phyloP scores from a whole-genome alignment of 30 jellyfish, hydroid and myxozoan species.

The Chrysaora quinquecirrha region DNA sequence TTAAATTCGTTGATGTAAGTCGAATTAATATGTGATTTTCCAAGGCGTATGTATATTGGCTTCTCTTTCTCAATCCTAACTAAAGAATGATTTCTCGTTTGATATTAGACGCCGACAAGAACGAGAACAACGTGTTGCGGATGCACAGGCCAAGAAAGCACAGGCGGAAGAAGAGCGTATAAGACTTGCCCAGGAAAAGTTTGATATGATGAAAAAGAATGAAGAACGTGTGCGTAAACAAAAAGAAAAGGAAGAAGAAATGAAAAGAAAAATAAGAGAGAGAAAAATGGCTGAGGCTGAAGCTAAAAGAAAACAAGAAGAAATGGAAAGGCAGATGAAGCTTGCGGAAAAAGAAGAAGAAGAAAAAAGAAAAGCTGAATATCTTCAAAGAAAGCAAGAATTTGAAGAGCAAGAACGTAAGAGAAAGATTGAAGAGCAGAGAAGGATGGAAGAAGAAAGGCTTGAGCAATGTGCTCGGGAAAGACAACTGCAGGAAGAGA shows the following conservation, averaged over 20 bases:
- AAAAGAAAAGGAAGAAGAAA: slow-evolving; percentile 83
- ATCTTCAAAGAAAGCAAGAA: slow-evolving; percentile 73
- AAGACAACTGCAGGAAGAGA: slow-evolving; percentile 66
- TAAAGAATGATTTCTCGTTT: too few relatives aligned
- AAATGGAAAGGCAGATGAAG: slow-evolving; percentile 61
- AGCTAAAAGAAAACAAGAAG: slow-evolving; percentile 84
- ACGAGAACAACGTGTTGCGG: slow-evolving; percentile 87
- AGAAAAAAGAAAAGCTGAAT: slow-evolving; percentile 58
- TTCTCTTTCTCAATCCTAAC: neutral
- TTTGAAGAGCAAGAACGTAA: slow-evolving; percentile 85
- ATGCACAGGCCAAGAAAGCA: slow-evolving; percentile 73
- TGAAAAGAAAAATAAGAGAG: slow-evolving; percentile 76
- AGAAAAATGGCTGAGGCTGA: slow-evolving; percentile 90
- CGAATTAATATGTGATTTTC: too few relatives aligned
- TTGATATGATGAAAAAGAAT: slow-evolving; percentile 53
- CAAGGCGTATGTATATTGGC: neutral
- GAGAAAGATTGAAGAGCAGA: slow-evolving; percentile 72
- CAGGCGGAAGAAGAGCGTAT: slow-evolving; percentile 77
- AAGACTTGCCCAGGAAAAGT: slow-evolving; percentile 28
- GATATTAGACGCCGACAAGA: slow-evolving; percentile 85
- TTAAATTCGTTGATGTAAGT: too few relatives aligned
- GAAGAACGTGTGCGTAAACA: slow-evolving; percentile 64
- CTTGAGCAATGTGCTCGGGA: slow-evolving; percentile 66
- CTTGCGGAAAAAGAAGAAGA: slow-evolving; percentile 84
- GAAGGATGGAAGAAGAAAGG: slow-evolving; percentile 74